These are phyloP conservation scores for Hermaeophaga mercurialis DNA, from an alignment of 2,888 invertebrate genomes.

Conservation along the genomic window DNA sequence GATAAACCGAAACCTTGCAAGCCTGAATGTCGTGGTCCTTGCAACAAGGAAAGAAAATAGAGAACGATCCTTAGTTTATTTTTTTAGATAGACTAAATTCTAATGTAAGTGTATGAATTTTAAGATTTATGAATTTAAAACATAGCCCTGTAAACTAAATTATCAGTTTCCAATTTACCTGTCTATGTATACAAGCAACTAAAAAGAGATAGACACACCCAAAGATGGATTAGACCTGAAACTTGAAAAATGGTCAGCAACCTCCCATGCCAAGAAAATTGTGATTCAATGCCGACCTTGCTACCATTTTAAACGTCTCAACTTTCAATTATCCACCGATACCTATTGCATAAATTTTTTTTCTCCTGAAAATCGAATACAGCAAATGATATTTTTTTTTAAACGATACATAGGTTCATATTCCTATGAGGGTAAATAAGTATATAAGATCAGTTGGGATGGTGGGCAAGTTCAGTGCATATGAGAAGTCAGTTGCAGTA, in stretches of 20 bases:
- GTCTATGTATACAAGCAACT: too few species aligned
- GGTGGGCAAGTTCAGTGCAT: conserved; percentile 44
- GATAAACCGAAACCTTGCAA: not conserved
- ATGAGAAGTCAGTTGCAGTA: conserved; percentile 39
- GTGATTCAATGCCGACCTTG: conserved; percentile 40
- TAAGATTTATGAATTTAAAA: too few species aligned
- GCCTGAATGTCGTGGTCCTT: not conserved
- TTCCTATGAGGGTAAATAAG: conserved; percentile 32
- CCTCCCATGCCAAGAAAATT: conserved; percentile 26
- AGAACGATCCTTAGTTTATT: too few species aligned
- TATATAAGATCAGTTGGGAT: conserved; percentile 46
- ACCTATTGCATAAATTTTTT: conserved; percentile 29
- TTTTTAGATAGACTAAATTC: too few species aligned
- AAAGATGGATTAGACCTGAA: conserved; percentile 10
- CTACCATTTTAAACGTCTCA: conserved; percentile 39
- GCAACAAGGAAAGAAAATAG: not conserved
- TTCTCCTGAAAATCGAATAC: conserved; percentile 34
- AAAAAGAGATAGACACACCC: conserved; percentile 11
- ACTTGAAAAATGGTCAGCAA: conserved; percentile 17
- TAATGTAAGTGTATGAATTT: not conserved
- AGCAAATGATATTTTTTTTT: conserved; percentile 34
- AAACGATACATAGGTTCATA: conserved; percentile 34
- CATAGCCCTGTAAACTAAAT: too few species aligned
- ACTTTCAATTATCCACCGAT: conserved; percentile 39
- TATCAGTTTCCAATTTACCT: too few species aligned